These are phyloP conservation scores for Ceratina calcarata DNA, from an alignment of 1,140 invertebrate genomes.

Conservation along the genomic window DNA sequence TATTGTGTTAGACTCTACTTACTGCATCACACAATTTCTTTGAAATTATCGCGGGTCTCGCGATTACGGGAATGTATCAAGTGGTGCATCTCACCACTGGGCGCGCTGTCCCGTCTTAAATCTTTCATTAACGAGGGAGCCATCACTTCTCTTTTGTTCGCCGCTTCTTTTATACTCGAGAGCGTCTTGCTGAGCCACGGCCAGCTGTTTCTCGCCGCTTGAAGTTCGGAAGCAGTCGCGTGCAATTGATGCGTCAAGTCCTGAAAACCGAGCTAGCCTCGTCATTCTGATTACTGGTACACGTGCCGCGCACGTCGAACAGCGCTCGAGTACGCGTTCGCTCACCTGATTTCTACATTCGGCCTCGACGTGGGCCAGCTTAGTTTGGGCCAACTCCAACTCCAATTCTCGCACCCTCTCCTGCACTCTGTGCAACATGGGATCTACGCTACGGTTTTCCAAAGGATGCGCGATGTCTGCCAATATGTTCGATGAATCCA, in stretches of 20 bases:
- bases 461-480: conserved; percentile 70
- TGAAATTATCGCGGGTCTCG: conserved; percentile 75
- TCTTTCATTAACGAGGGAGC: conserved; percentile 57
- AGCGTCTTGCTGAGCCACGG: conserved; percentile 95
- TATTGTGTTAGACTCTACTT: conserved; percentile 24
- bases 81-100: conserved; percentile 74
- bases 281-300: not conserved
- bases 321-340: not conserved
- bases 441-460: conserved; percentile 73
- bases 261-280: conserved; percentile 77
- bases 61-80: conserved; percentile 74
- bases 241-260: conserved; percentile 96
- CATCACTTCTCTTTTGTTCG: conserved; percentile 76
- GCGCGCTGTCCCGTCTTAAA: conserved; percentile 76
- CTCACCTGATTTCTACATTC: conserved; percentile 96
- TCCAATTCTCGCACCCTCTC: conserved; percentile 94
- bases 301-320: too few relatives aligned
- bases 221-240: conserved; percentile 90
- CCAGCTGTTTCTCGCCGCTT: conserved; percentile 88
- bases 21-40: conserved; percentile 75
- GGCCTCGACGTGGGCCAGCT: conserved; percentile 97
- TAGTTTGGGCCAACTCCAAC: conserved; percentile 96
- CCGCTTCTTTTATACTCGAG: conserved; percentile 79
- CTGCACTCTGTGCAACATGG: conserved; percentile 78
- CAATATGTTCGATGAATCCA: conserved; percentile 65